Base-by-base conservation (phyloP, 2,113 vertebrate genomes). In the Gnathonemus longibarbis region DNA sequence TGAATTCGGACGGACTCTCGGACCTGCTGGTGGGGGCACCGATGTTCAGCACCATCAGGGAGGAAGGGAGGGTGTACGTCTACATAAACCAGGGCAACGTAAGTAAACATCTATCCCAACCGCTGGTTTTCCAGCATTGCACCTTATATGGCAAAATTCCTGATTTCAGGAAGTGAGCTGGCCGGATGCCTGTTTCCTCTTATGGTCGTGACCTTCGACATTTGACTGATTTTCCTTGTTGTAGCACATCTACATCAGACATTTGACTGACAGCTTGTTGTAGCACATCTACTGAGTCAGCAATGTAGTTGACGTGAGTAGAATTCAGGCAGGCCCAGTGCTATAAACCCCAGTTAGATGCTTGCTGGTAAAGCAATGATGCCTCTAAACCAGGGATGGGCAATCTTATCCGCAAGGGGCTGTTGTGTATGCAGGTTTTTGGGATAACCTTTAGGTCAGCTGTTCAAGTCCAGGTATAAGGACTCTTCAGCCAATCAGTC, bases 11-110 rank as follows among this genome's bases (percentile, higher is more conserved):
- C 46, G 97, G 98, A 48, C 94, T 99, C 24, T 98, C 98, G 0
- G 98, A 99, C 90, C 95, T 99, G 45, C 94, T 99, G 3, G 98
- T 99, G 0, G 98, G 98, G 5, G 98, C 98, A 6, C 98, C 98
- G 0, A 96, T 98, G 97, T 94, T 95, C 89, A 98, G 97, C 88
- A 93, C 91, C 1, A 27, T 97, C 90, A 94, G 98, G 92, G 98
- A 99, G 93, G 98, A 99, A 92, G 98, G 98, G 24, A 95, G 97
- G 90, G 98, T 99, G 87, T 97, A 97, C 2, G 97, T 98, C 77
- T 99, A 98, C 91, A 96, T 99, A 92, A 99, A 99, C 94, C 95
- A 96, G 31, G 98, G 97, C 88, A 89, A 90, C 92, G 98, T 99
- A 94, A 94, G 96, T 85, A 21, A 24, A 49, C 9, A 21, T 35